Percentiles rank a stretch among this genome's conserved stretches.
Evolutionary conservation across 2,888 invertebrate genomes (phyloP).

Genomic region (Incurvaria masculella): DNA sequence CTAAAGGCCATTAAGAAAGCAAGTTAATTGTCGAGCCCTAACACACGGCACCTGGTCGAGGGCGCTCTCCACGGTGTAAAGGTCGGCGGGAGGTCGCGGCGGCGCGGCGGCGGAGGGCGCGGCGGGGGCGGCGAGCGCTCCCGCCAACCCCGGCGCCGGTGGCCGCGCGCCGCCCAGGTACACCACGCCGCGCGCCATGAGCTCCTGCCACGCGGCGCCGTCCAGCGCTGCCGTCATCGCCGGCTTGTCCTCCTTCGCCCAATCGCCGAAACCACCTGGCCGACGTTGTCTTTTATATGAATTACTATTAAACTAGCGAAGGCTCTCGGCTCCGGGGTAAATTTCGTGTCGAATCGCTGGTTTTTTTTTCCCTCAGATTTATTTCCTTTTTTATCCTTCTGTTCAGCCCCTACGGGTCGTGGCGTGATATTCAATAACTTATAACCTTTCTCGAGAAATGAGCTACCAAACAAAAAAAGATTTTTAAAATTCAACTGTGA

Average conservation of each 20-base stretch:
- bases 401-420: too few relatives aligned
- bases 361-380: too few relatives aligned
- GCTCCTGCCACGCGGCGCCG: conserved; percentile 44
- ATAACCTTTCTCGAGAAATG: too few relatives aligned
- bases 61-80: background rate
- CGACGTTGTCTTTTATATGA: too few relatives aligned
- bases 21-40: background rate
- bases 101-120: conserved; percentile 11
- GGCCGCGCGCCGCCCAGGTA: conserved; percentile 36
- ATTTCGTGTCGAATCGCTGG: too few relatives aligned
- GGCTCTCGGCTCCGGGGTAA: too few relatives aligned
- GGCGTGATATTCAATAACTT: too few relatives aligned
- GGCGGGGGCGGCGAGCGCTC: conserved; percentile 17
- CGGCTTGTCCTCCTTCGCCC: conserved; percentile 46
- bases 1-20: background rate
- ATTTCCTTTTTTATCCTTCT: too few relatives aligned
- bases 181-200: conserved; percentile 42
- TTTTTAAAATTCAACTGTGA: too few relatives aligned
- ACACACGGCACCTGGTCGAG: background rate
- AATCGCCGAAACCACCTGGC: conserved; percentile 44
- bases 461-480: too few relatives aligned
- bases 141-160: conserved; percentile 12
- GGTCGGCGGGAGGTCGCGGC: background rate
- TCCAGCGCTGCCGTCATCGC: conserved; percentile 49
- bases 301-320: too few relatives aligned